Percentiles rank a stretch among this genome's conserved stretches.
These are phyloP conservation scores for Thera obeliscata DNA, from an alignment of 2,888 invertebrate genomes.

Conservation along the genomic window DNA sequence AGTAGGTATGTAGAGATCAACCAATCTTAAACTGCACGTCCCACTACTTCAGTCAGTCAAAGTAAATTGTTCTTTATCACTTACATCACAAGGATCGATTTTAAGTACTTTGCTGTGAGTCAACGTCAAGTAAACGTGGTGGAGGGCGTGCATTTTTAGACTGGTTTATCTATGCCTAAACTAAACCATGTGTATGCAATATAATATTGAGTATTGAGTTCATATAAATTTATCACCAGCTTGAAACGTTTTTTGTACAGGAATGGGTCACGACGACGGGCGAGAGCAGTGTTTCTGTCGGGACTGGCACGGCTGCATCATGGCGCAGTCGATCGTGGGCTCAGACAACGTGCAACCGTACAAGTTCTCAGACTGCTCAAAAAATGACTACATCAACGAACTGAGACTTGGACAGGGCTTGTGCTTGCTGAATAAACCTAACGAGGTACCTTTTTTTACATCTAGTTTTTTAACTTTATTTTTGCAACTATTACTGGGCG, in stretches of 20 bases:
- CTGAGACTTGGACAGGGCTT: conserved; percentile 94
- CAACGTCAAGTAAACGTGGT: too few species aligned
- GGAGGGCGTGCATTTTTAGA: too few species aligned
- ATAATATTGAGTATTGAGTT: background rate
- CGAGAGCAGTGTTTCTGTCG: conserved; percentile 94
- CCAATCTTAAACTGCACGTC: too few species aligned
- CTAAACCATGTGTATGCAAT: too few species aligned
- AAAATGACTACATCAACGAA: conserved; percentile 94
- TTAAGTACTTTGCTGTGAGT: too few species aligned
- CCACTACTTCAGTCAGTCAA: too few species aligned
- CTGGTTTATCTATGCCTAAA: too few species aligned
- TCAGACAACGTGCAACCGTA: conserved; percentile 97
- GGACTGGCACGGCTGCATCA: conserved; percentile 98
- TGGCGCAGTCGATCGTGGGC: conserved; percentile 96
- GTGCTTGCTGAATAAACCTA: conserved; percentile 97
- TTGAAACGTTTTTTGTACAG: conserved; percentile 44
- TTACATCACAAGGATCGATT: too few species aligned
- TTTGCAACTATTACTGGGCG: background rate
- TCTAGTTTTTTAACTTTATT: background rate
- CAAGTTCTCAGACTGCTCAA: conserved; percentile 98
- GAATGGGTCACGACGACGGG: conserved; percentile 94
- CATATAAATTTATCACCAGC: background rate
- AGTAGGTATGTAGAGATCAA: too few species aligned
- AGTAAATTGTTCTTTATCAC: too few species aligned
- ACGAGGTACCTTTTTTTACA: conserved; percentile 87